Conservation (phyloP, 2,797 vertebrate genomes). For the Sciaenops ocellatus region DNA sequence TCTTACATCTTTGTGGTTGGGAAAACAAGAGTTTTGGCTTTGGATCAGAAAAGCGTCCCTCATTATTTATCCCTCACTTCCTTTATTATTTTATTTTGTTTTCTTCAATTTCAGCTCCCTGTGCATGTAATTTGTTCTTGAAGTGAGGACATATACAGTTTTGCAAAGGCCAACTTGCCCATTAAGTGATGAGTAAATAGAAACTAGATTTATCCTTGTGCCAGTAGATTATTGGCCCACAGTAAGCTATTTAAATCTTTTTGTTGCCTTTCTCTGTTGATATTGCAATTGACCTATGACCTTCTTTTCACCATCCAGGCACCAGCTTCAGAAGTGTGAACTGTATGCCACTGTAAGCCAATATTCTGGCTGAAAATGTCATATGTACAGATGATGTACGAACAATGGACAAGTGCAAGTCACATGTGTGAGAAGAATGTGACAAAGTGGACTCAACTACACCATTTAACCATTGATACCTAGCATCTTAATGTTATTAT, state of each 20-base stretch:
- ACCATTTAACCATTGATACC: no score
- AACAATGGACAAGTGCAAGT: no score
- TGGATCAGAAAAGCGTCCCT: slow-evolving; percentile 21
- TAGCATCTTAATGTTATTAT: no score
- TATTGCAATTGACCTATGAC: background rate
- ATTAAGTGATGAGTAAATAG: slow-evolving; percentile 6
- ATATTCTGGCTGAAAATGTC: no score
- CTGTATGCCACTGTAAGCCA: no score
- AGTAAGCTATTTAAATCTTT: background rate
- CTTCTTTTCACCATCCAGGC: background rate
- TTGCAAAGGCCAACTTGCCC: slow-evolving; percentile 15
- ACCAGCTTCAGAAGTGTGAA: background rate
- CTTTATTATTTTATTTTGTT: background rate
- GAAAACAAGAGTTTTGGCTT: slow-evolving; percentile 33
- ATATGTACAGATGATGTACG: no score
- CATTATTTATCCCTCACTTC: slow-evolving; percentile 3
- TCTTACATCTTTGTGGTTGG: slow-evolving; percentile 37
- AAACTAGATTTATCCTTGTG: slow-evolving; percentile 3
- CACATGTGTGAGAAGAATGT: no score
- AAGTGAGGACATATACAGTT: slow-evolving; percentile 3
- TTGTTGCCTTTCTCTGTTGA: background rate
- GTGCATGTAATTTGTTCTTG: slow-evolving; percentile 6
- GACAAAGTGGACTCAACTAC: no score
- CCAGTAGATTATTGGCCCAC: background rate
- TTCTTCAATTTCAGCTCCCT: background rate